phyloP scores from a whole-genome alignment of 1,140 invertebrate species.

The Meteorus sp. region DNA sequence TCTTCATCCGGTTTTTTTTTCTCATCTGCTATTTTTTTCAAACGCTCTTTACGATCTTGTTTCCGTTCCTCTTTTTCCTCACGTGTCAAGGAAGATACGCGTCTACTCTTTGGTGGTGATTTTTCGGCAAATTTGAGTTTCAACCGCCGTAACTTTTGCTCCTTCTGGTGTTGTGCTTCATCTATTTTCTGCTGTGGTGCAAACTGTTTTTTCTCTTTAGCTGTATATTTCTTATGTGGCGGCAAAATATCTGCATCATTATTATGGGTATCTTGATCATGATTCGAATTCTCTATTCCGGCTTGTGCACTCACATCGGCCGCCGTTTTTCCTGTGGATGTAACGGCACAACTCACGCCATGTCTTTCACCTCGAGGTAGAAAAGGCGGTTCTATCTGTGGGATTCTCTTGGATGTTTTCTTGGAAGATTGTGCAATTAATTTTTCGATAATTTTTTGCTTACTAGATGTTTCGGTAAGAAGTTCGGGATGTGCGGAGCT shows the following conservation, averaged over 20 bases:
- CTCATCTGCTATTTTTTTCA: constrained; percentile 36
- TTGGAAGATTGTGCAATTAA: neutral
- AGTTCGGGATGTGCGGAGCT: neutral
- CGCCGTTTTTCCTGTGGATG: neutral
- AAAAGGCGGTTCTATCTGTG: constrained; percentile 23
- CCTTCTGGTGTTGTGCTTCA: constrained; percentile 10
- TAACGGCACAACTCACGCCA: constrained; percentile 18
- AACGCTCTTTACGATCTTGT: constrained; percentile 33
- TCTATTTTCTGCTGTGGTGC: constrained; percentile 20
- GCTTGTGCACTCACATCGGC: neutral
- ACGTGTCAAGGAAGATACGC: constrained; percentile 25
- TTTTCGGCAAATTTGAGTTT: constrained; percentile 18
- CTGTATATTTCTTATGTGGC: neutral
- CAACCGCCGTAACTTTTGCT: constrained; percentile 19
- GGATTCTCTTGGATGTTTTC: constrained; percentile 8
- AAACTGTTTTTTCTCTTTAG: constrained; percentile 27
- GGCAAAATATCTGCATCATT: neutral
- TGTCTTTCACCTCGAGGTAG: constrained; percentile 16
- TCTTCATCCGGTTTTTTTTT: constrained; percentile 16
- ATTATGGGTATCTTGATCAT: neutral
- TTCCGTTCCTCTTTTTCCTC: constrained; percentile 31
- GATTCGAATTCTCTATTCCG: neutral
- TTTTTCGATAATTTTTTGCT: neutral
- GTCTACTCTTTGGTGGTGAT: constrained; percentile 1
- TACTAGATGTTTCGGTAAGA: neutral